Base-by-base conservation (phyloP, 2,888 invertebrate genomes). In the Clitarchus hookeri region DNA sequence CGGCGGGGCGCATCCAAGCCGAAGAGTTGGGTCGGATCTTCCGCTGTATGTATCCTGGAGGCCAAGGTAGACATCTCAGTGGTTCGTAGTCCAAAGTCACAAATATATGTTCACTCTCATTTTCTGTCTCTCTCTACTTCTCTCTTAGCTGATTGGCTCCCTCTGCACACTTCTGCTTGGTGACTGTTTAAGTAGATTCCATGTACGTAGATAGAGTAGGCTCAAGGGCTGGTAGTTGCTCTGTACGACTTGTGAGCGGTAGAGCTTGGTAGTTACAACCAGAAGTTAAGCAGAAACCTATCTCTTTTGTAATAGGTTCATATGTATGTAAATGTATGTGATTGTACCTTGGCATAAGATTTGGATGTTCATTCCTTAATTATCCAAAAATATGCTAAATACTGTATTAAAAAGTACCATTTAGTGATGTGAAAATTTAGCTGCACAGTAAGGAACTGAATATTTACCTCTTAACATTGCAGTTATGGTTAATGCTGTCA, bases 1-100 rank as follows among this genome's bases (percentile, higher is more conserved):
- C 99, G 0, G 99, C 99, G 2, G 99, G 99, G 6, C 95, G 98
- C 88, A 97, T 98, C 87, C 99, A 99, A 92, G 99, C 99, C 0
- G 99, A 99, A 92, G 98, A 99, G 92, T 92, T 99, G 89, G 99
- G 99, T 82, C 94, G 98, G 89, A 98, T 99, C 91, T 99, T 99
- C 93, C 96, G 99, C 88, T 99, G 99, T 94, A 98, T 99, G 96
- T 99, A 99, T 92, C 99, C 99, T 19, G 99, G 98, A 86, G 98
- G 98, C 88, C 98, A 98, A 95, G 97, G 97, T 91, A 94, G 97
- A 90, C 96, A 97, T 88, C 94, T 95, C 91, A 94, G 95, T 91
- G 95, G 95, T 95, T 92, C 92, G 93, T 93, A 93, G 86, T 86
- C 86, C 83, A 85, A 85, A 82, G 27, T 82, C 82, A 82, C 36